Conservation (phyloP, 2,888 invertebrate species). For the Eugnorisma glareosa region DNA sequence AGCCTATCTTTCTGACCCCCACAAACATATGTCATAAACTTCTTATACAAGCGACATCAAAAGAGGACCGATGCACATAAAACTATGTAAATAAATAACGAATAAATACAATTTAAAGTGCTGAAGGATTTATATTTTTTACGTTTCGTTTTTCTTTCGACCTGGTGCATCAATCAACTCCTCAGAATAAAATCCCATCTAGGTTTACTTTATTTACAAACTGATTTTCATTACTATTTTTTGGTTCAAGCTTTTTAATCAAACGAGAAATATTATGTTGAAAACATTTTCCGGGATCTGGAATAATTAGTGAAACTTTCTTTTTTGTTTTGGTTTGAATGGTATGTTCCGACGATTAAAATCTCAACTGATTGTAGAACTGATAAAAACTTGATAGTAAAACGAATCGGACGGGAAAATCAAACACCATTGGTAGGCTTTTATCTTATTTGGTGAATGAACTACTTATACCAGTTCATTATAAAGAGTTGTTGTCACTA, state of each 20-base stretch:
- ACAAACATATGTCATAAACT: constrained; percentile 29
- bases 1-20: constrained; percentile 18
- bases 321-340: no score
- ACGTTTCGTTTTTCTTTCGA: background rate
- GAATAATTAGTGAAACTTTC: no score
- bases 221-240: background rate
- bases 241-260: background rate
- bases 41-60: constrained; percentile 17
- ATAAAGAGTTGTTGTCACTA: no score
- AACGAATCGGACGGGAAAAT: no score
- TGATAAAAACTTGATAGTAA: no score
- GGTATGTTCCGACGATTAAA: no score
- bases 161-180: background rate
- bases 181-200: background rate
- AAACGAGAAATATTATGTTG: background rate
- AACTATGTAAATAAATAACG: constrained; percentile 26
- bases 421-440: no score
- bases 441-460: no score
- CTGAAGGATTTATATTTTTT: constrained; percentile 1
- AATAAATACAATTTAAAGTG: background rate
- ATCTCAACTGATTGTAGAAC: no score
- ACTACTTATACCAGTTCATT: no score
- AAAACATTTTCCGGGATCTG: background rate
- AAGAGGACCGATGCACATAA: constrained; percentile 14
- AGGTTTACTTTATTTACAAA: background rate